A percentile compares a stretch with the other conserved stretches of the same genome.
Evolutionary conservation across 92 coral and sea anemone species (phyloP).

Genomic region (Porites divaricata): DNA sequence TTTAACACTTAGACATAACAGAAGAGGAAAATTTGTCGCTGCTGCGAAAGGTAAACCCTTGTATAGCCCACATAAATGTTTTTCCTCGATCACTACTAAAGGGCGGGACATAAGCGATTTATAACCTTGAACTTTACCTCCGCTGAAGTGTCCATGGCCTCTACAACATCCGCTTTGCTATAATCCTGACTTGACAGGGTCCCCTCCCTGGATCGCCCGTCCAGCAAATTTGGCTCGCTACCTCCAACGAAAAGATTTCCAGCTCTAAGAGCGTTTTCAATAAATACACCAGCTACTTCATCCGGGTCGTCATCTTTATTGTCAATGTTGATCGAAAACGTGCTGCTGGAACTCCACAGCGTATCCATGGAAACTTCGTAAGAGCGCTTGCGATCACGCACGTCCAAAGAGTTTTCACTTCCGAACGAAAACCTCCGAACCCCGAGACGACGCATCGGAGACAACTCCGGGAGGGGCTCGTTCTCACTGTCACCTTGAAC

Average conservation of each 20-base stretch:
- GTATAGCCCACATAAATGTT: too few species aligned
- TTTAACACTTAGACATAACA: too few species aligned
- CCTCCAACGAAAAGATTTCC: constrained; percentile 51
- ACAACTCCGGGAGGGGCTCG: constrained; percentile 44
- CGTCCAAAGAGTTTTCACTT: constrained; percentile 60
- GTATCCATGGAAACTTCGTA: constrained; percentile 86
- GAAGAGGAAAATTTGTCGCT: too few species aligned
- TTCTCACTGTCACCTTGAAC: constrained; percentile 44
- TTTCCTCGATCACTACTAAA: too few species aligned
- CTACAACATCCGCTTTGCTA: constrained; percentile 5
- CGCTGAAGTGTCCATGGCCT: neutral
- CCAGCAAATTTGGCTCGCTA: constrained; percentile 48
- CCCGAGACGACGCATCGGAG: constrained; percentile 23
- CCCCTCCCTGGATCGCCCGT: constrained; percentile 51
- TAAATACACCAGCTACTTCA: constrained; percentile 38
- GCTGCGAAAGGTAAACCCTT: too few species aligned
- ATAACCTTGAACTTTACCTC: neutral
- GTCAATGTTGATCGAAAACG: constrained; percentile 80
- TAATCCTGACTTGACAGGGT: constrained; percentile 56
- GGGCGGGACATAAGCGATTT: too few species aligned
- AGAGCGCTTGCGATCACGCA: constrained; percentile 66
- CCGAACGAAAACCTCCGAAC: constrained; percentile 62
- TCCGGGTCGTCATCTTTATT: constrained; percentile 59
- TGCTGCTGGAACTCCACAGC: constrained; percentile 84
- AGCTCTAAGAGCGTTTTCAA: constrained; percentile 31